These are phyloP conservation scores for Phataginus tricuspis DNA, from an alignment of 2,797 vertebrate species.

Conservation along the genomic window DNA sequence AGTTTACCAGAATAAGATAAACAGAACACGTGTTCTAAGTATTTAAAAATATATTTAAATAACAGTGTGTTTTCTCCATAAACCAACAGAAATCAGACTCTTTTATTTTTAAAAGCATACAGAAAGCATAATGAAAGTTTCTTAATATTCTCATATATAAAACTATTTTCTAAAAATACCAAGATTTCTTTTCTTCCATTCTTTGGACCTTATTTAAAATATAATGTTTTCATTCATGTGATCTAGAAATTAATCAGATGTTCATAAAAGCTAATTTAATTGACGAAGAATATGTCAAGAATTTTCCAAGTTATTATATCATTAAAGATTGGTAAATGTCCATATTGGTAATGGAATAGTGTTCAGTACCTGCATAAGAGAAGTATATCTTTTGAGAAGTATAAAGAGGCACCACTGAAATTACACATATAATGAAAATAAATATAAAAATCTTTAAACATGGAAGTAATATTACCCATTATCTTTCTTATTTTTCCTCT, in stretches of 20 bases:
- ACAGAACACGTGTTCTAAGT: background rate
- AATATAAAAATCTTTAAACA: slow-evolving; percentile 32
- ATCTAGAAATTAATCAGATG: slow-evolving; percentile 63
- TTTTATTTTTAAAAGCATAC: background rate
- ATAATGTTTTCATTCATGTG: slow-evolving; percentile 38
- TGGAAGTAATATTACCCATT: slow-evolving; percentile 17
- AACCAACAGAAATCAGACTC: background rate
- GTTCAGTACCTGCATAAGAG: slow-evolving; percentile 16
- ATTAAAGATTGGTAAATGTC: slow-evolving; percentile 27
- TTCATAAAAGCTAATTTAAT: slow-evolving; percentile 64
- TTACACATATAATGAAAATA: background rate
- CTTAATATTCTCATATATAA: slow-evolving; percentile 5
- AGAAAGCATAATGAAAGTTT: slow-evolving; percentile 29
- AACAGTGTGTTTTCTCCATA: background rate
- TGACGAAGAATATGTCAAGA: slow-evolving; percentile 44
- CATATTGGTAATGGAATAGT: slow-evolving; percentile 64
- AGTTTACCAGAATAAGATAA: slow-evolving; percentile 42
- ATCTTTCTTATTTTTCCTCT: background rate
- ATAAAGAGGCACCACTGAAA: background rate
- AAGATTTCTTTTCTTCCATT: slow-evolving; percentile 10
- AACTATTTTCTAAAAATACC: slow-evolving; percentile 20
- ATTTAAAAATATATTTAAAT: slow-evolving; percentile 19
- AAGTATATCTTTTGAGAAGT: slow-evolving; percentile 42
- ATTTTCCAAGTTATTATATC: slow-evolving; percentile 59
- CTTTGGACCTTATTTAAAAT: slow-evolving; percentile 30